Percentiles rank a stretch among this genome's conserved stretches.
These are phyloP conservation scores for Mormyrus lacerda DNA, from an alignment of 2,113 vertebrate genomes.

Conservation along the genomic window DNA sequence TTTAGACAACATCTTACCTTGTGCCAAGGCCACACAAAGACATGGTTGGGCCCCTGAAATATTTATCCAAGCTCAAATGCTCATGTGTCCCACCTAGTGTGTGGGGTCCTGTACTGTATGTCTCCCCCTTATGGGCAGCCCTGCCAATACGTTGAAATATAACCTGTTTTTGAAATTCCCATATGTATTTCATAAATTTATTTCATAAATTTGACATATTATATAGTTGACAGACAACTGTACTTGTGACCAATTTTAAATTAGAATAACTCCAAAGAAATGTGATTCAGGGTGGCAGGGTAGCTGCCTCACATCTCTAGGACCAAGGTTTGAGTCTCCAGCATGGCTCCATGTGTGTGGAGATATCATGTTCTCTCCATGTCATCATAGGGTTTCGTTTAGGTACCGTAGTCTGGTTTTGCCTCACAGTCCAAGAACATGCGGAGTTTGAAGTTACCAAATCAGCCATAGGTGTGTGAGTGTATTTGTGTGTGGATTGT, in stretches of 20 bases:
- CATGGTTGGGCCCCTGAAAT: not conserved
- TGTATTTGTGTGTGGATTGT: not conserved
- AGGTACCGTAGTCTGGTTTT: not conserved
- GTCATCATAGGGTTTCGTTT: not conserved
- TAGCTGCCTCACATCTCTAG: not conserved
- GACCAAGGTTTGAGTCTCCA: not conserved
- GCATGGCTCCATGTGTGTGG: not conserved
- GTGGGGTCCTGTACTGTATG: not conserved
- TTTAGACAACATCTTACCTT: not conserved
- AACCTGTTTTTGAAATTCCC: not conserved
- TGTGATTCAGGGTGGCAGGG: not conserved
- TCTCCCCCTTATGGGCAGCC: not conserved
- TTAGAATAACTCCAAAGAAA: not conserved
- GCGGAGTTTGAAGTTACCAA: not conserved
- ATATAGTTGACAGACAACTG: not conserved
- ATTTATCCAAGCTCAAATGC: not conserved
- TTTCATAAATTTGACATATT: not conserved
- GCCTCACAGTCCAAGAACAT: too few species aligned
- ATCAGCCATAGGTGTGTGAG: not conserved
- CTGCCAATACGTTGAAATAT: not conserved
- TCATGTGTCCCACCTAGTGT: not conserved
- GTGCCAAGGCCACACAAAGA: not conserved
- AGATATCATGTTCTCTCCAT: not conserved
- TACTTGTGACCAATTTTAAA: not conserved
- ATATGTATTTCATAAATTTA: not conserved